phyloP scores from a whole-genome alignment of 2,888 invertebrate species.

The Microctonus aethiopoides region DNA sequence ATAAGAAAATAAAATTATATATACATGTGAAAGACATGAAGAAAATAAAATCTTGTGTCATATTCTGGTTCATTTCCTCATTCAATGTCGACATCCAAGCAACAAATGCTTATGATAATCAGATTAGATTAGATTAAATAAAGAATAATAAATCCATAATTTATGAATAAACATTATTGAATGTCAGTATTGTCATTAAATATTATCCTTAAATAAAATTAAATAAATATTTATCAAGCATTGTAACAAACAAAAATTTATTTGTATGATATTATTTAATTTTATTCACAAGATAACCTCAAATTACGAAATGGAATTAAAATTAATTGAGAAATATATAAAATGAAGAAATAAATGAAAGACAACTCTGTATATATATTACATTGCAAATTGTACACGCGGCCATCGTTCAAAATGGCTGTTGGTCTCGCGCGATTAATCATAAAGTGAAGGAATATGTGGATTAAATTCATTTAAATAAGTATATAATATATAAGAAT shows the following conservation, averaged over 20 bases:
- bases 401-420: constrained; percentile 61
- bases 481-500: constrained; percentile 19
- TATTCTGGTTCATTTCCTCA: neutral
- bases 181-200: neutral
- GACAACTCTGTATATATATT: constrained; percentile 8
- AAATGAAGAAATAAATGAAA: constrained; percentile 21
- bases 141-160: neutral
- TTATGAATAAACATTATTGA: neutral
- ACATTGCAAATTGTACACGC: constrained; percentile 44
- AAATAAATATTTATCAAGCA: neutral
- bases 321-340: neutral
- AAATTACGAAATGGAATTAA: neutral
- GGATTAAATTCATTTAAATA: too few relatives aligned
- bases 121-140: neutral
- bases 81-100: neutral
- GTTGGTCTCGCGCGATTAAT: constrained; percentile 58
- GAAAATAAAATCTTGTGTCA: neutral
- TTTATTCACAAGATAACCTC: neutral
- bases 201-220: neutral
- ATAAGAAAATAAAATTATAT: neutral
- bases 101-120: neutral
- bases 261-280: neutral
- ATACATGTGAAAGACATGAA: neutral
- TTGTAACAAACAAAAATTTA: neutral
- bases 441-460: too few relatives aligned